Evolutionary conservation across 2,113 vertebrate genomes (phyloP).

Genomic region (Oostethus manadensis): DNA sequence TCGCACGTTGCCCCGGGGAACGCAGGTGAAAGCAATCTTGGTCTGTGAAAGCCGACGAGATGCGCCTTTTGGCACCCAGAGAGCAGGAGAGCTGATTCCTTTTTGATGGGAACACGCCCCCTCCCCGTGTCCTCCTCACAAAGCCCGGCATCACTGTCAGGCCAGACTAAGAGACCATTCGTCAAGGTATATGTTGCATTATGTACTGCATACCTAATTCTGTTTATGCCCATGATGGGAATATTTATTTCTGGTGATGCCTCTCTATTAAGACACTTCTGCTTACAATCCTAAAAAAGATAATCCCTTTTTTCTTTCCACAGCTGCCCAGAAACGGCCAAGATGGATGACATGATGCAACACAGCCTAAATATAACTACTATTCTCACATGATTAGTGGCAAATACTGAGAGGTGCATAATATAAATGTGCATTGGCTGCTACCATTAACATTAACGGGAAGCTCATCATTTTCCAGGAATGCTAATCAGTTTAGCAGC

Average conservation of each 20-base stretch:
- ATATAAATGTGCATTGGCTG: slow-evolving; percentile 23
- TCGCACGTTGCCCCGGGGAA: slow-evolving; percentile 63
- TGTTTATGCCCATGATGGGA: slow-evolving; percentile 6
- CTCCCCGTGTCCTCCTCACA: not conserved
- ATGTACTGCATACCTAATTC: not conserved
- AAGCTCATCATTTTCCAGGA: slow-evolving; percentile 32
- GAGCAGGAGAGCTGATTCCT: slow-evolving; percentile 68
- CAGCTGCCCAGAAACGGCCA: slow-evolving; percentile 27
- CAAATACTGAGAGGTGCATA: slow-evolving; percentile 35
- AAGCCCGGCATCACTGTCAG: slow-evolving; percentile 31
- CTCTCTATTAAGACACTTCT: slow-evolving; percentile 3
- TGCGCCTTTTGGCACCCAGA: slow-evolving; percentile 70
- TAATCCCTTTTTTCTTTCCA: slow-evolving; percentile 18
- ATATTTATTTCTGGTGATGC: not conserved
- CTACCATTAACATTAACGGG: slow-evolving; percentile 33
- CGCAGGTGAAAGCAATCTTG: slow-evolving; percentile 77
- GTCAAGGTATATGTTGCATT: slow-evolving; percentile 24
- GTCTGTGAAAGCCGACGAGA: slow-evolving; percentile 69
- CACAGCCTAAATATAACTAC: slow-evolving; percentile 24
- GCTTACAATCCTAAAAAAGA: slow-evolving; percentile 4
- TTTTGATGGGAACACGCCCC: slow-evolving; percentile 61
- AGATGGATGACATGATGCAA: slow-evolving; percentile 30
- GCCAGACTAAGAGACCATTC: slow-evolving; percentile 18
- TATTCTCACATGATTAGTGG: slow-evolving; percentile 36
- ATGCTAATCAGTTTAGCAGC: slow-evolving; percentile 36